Percentiles rank a stretch among this genome's conserved stretches.
Evolutionary conservation across 2,797 vertebrate species (phyloP).

Genomic region (Myotis findleyi): DNA sequence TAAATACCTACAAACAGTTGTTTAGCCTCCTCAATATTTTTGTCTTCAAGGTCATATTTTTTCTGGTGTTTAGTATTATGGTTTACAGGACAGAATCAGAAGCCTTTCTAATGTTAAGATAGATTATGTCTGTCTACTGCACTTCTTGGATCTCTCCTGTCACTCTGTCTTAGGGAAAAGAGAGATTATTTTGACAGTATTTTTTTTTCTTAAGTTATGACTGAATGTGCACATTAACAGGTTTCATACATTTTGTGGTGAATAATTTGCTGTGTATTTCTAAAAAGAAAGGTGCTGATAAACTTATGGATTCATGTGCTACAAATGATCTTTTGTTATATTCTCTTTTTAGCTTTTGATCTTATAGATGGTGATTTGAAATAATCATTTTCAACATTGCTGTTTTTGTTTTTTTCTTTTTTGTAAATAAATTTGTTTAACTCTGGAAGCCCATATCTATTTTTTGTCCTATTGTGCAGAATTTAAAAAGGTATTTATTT

Average conservation of each 20-base stretch:
- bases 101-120: conserved; percentile 43
- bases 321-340: background rate
- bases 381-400: background rate
- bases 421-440: background rate
- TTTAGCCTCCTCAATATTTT: conserved; percentile 42
- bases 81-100: conserved; percentile 38
- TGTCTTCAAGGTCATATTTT: conserved; percentile 60
- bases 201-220: conserved; percentile 44
- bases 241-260: background rate
- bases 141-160: conserved; percentile 26
- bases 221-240: background rate
- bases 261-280: background rate
- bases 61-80: conserved; percentile 32
- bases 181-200: conserved; percentile 33
- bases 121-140: background rate
- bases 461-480: background rate
- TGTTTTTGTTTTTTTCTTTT: background rate
- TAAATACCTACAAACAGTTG: conserved; percentile 22
- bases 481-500: background rate
- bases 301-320: background rate
- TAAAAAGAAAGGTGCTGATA: background rate
- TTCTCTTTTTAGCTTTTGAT: background rate
- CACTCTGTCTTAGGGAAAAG: background rate
- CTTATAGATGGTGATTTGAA: background rate
- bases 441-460: background rate